Conservation (phyloP, 2,113 vertebrate species). For the Meles meles region DNA sequence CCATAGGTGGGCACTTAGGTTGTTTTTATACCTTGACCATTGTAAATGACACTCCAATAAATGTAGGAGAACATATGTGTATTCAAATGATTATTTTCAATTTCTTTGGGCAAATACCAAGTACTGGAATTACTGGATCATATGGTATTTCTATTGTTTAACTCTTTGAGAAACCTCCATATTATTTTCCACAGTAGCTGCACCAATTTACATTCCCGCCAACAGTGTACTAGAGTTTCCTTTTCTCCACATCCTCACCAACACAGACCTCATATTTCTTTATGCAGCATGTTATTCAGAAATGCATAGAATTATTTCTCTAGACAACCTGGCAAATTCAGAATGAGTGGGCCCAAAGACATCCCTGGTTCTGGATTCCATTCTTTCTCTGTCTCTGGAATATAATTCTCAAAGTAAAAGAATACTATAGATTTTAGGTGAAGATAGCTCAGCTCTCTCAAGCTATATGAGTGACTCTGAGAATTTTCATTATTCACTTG, state of each 20-base stretch:
- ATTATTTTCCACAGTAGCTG: not conserved
- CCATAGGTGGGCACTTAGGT: not conserved
- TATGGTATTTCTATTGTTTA: not conserved
- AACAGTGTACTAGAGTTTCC: not conserved
- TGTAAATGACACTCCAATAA: not conserved
- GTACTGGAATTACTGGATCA: not conserved
- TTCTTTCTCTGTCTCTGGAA: not conserved
- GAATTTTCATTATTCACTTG: not conserved
- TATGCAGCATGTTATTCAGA: not conserved
- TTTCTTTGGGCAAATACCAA: not conserved
- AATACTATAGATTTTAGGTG: not conserved
- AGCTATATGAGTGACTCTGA: not conserved
- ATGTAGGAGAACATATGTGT: not conserved
- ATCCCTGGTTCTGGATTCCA: not conserved
- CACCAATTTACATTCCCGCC: not conserved
- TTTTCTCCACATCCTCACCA: not conserved
- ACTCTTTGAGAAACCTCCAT: not conserved
- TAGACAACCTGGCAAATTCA: not conserved
- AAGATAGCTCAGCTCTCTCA: not conserved
- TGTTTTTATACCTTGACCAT: not conserved
- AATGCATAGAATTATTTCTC: not conserved
- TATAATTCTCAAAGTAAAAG: not conserved
- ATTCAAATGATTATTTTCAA: not conserved
- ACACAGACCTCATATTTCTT: not conserved
- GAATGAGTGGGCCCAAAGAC: not conserved